Percentiles rank a stretch among this genome's conserved stretches.
These are phyloP conservation scores for Pogonus chalceus DNA, from an alignment of 1,140 invertebrate genomes.

Conservation along the genomic window DNA sequence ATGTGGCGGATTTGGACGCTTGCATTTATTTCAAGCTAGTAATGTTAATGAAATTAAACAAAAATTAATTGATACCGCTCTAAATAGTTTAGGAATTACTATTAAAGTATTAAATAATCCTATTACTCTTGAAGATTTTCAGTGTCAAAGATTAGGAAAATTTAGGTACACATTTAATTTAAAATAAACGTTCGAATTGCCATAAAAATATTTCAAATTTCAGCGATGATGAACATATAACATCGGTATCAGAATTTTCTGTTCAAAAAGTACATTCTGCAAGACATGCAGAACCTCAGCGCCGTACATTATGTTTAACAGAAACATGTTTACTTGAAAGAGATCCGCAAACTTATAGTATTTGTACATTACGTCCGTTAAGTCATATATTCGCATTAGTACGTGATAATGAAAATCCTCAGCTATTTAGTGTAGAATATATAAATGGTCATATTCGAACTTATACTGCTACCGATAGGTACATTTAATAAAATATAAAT, in stretches of 20 bases:
- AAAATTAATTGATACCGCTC: constrained; percentile 71
- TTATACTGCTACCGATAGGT: constrained; percentile 78
- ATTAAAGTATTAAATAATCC: constrained; percentile 75
- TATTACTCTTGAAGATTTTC: constrained; percentile 77
- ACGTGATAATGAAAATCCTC: constrained; percentile 81
- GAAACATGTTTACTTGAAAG: constrained; percentile 93
- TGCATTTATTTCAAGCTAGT: constrained; percentile 80
- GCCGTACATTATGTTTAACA: constrained; percentile 86
- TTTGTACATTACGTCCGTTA: constrained; percentile 79
- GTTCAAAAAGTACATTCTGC: constrained; percentile 76
- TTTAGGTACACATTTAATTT: constrained; percentile 53
- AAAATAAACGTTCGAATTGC: background rate
- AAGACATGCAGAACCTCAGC: constrained; percentile 67
- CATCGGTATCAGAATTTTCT: constrained; percentile 83
- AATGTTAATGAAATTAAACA: constrained; percentile 78
- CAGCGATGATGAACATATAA: constrained; percentile 39
- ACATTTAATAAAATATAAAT: constrained; percentile 11
- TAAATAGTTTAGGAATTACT: constrained; percentile 66
- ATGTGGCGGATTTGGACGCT: constrained; percentile 73
- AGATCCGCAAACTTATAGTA: constrained; percentile 91
- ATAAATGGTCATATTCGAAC: constrained; percentile 79
- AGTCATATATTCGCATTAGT: constrained; percentile 86
- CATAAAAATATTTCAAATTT: constrained; percentile 16
- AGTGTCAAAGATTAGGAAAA: constrained; percentile 78
- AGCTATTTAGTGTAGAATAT: constrained; percentile 91